These are phyloP conservation scores for Urocolius indicus DNA, from an alignment of 2,113 vertebrate species.

Conservation along the genomic window DNA sequence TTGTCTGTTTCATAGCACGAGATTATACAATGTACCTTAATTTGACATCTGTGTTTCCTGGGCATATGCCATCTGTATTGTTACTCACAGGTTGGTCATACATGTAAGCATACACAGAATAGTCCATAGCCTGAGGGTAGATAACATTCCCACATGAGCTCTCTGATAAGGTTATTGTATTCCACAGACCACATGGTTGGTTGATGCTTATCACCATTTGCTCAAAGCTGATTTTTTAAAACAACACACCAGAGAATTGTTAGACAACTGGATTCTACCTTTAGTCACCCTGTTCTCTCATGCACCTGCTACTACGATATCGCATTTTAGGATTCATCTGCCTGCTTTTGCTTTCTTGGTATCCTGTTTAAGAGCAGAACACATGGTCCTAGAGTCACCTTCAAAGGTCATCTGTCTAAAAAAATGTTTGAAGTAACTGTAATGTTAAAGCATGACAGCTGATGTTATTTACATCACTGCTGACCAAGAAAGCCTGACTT, in stretches of 20 bases:
- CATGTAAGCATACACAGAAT: fast-evolving
- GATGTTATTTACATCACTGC: background rate
- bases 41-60: background rate
- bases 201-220: conserved; percentile 36
- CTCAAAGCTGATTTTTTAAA: conserved; percentile 13
- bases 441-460: conserved; percentile 16
- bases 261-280: background rate
- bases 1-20: background rate
- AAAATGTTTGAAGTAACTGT: background rate
- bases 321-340: background rate
- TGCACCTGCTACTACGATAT: background rate
- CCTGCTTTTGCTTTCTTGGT: background rate
- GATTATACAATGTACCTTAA: background rate
- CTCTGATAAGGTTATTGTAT: background rate
- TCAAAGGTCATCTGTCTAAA: background rate
- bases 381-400: background rate
- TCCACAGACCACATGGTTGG: background rate
- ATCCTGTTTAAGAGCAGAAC: background rate
- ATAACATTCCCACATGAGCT: background rate
- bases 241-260: background rate
- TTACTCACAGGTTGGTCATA: background rate
- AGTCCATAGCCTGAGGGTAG: background rate
- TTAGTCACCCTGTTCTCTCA: background rate
- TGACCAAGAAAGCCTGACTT: background rate
- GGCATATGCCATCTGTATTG: background rate